A percentile compares a stretch with the other conserved stretches of the same genome.
Evolutionary conservation across 2,113 vertebrate species (phyloP).

Genomic region (Cyprinus carpio): DNA sequence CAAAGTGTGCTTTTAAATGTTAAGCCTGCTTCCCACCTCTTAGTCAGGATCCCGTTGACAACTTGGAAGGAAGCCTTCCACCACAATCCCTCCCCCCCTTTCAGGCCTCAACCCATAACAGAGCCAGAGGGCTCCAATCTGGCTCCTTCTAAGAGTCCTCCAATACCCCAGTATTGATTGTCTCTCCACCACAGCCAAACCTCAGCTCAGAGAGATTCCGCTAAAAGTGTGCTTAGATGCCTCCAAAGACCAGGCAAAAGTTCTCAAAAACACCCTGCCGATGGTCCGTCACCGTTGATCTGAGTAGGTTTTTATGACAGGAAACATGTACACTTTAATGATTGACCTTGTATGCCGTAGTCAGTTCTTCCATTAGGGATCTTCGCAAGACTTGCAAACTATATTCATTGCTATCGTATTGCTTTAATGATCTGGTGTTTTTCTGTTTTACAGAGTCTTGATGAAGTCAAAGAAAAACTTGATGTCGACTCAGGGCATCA

Average conservation of each 20-base stretch:
- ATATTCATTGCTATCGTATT: background rate
- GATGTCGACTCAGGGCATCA: conserved; percentile 93
- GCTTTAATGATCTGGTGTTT: conserved; percentile 15
- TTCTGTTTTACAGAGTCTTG: conserved; percentile 80
- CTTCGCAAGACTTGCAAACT: background rate
- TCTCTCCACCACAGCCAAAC: conserved; percentile 59
- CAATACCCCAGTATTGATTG: conserved; percentile 52
- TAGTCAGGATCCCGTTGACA: conserved; percentile 64
- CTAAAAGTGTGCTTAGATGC: conserved; percentile 47
- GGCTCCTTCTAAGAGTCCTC: conserved; percentile 51
- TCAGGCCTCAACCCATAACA: conserved; percentile 58
- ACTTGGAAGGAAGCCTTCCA: conserved; percentile 61
- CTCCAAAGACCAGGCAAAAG: conserved; percentile 37
- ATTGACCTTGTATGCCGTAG: background rate
- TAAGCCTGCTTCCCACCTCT: conserved; percentile 58
- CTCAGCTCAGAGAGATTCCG: conserved; percentile 56
- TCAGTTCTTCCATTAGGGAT: conserved; percentile 7
- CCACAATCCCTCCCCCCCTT: conserved; percentile 61
- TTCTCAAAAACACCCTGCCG: conserved; percentile 46
- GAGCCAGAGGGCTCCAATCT: conserved; percentile 52
- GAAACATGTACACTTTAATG: conserved; percentile 22
- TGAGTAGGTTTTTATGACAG: conserved; percentile 25
- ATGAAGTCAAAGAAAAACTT: conserved; percentile 84
- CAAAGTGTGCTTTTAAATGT: conserved; percentile 51
- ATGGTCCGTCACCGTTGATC: conserved; percentile 5